Evolutionary conservation across 2,797 vertebrate genomes (phyloP), one percentile per base, ranked within the genome.

Genomic region (Taenioides sp.): DNA sequence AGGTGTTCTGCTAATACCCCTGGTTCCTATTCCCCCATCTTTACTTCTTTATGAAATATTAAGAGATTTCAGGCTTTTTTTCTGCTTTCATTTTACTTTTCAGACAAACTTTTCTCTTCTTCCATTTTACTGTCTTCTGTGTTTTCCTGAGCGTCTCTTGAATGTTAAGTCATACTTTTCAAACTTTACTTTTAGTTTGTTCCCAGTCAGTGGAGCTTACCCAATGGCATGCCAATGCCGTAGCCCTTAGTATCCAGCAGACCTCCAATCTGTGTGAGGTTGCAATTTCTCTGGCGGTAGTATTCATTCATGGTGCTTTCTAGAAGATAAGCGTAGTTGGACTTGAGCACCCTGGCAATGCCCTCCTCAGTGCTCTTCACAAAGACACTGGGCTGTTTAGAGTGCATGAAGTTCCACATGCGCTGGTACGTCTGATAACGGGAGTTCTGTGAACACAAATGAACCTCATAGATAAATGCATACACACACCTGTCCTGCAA

Each of bases 341-440:
- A 98, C 88, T 99, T 99, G 84, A 99, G 93, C 84, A 99, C 97
- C 0, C 98, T 94, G 0, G 98, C 97, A 0, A 99, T 98, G 40
- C 98, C 98, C 80, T 99, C 97, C 91, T 99, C 98, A 0, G 98
- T 99, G 93, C 97, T 99, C 93, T 99, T 99, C 81, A 99, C 98
- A 14, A 99, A 99, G 83, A 99, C 97, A 0, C 97, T 98, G 0
- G 98, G 98, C 92, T 99, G 97, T 92, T 99, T 99, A 10, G 98
- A 99, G 86, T 98, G 95, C 98, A 99, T 99, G 93, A 97, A 99
- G 88, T 99, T 99, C 98, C 98, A 99, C 98, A 99, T 99, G 40
- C 98, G 93, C 84, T 99, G 98, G 91, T 99, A 99, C 0, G 97
- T 99, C 94, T 99, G 98, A 88, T 99, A 99, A 66, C 97, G 96